Evolutionary conservation across 1,140 invertebrate species (phyloP), one percentile per base, ranked within the genome.

Genomic region (Drosophila gunungcola): DNA sequence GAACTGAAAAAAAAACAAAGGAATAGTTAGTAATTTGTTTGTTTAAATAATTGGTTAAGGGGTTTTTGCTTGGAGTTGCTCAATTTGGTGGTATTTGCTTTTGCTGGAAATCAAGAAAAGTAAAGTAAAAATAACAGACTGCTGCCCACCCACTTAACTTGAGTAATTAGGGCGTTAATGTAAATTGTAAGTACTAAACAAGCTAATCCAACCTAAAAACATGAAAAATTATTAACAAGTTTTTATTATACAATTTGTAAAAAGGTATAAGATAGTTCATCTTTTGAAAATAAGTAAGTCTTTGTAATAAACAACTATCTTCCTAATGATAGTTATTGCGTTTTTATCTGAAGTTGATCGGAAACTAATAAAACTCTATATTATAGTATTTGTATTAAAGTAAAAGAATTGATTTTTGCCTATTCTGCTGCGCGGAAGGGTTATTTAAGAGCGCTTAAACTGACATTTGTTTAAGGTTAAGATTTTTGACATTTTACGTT

Each of bases 1-100:
- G 94, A 52, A 96, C 96, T 96, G 93, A 95, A 95, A 76, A 93
- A 21, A 21, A 21, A 81, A 77, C 78, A 64, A 82, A 88, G 80
- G 65, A 34, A 60, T 39, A 32, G 42, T 65, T 32, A 41, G 10
- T 34, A 3, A 43, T 2, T 51, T 32, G 10, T 9, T 13, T 56
- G 12, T 27, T 10, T 41, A 27, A 27, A 27, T 34, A 41, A 36
- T 6, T 13, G 25, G 39, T 13, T 11, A 0, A 2, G 13, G 10
- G 27, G 10, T 10, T 29, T 27, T 16, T 38, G 25, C 10, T 10
- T 12, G 7, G 13, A 10, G 45, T 12, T 21, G 3, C 36, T 29
- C 48, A 10, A n/a, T 42, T 57, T 25, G 38, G 16, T 58, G 70
- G 72, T 46, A 49, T 80, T 84, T 84, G 80, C 80, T 84, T 84